phyloP scores from a whole-genome alignment of 2,797 vertebrate species.

The Typhlichthys subterraneus region DNA sequence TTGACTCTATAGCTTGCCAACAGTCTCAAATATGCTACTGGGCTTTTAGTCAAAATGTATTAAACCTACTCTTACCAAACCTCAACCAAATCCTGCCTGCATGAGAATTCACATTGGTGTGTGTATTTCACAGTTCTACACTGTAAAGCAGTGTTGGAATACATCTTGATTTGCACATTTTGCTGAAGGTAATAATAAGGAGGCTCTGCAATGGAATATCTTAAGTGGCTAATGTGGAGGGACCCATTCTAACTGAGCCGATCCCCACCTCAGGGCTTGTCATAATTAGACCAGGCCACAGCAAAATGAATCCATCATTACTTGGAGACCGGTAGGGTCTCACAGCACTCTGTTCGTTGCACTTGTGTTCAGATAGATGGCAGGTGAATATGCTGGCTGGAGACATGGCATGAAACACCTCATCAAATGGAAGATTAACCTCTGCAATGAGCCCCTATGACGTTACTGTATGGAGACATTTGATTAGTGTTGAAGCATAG shows the following conservation, averaged over 20 bases:
- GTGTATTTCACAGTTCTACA: no score
- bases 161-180: no score
- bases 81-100: no score
- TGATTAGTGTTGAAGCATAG: neutral
- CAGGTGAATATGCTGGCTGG: conserved; percentile 23
- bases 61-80: no score
- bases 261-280: conserved; percentile 61
- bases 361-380: conserved; percentile 31
- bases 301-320: conserved; percentile 69
- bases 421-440: conserved; percentile 41
- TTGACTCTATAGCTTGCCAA: no score
- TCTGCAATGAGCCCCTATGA: conserved; percentile 8
- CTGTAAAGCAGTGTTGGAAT: no score
- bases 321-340: conserved; percentile 48
- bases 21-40: no score
- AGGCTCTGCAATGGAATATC: neutral
- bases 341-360: conserved; percentile 41
- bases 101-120: no score
- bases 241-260: conserved; percentile 68
- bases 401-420: conserved; percentile 40
- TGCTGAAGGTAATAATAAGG: no score
- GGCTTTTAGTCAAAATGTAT: no score
- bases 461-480: neutral
- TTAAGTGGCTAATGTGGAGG: conserved; percentile 52
- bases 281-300: conserved; percentile 69